Evolutionary conservation across 2,113 vertebrate genomes (phyloP).

Genomic region (Oxyura jamaicensis): DNA sequence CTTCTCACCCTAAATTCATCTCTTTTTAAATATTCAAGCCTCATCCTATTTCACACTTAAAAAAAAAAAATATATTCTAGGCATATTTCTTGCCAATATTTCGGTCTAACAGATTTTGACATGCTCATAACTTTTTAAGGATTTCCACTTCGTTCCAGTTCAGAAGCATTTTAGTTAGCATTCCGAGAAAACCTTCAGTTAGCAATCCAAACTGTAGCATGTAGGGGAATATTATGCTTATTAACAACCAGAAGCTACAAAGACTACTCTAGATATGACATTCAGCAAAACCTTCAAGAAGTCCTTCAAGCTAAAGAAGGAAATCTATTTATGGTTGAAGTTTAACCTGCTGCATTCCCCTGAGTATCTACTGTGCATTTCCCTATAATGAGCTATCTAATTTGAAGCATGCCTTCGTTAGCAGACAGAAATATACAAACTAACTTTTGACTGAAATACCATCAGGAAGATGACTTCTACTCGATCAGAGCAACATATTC

Average conservation of each 20-base stretch:
- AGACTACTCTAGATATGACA: conserved; percentile 7
- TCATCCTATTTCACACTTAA: not conserved
- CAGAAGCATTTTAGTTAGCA: not conserved
- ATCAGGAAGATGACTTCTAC: not conserved
- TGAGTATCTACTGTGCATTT: conserved; percentile 9
- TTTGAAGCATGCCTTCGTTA: conserved; percentile 9
- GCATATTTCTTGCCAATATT: not conserved
- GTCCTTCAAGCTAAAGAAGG: not conserved
- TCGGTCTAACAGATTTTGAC: not conserved
- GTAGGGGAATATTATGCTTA: not conserved
- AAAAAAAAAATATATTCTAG: too few relatives aligned
- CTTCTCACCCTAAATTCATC: not conserved
- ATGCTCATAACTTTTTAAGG: not conserved
- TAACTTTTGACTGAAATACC: not conserved
- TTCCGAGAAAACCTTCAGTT: not conserved
- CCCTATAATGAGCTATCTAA: conserved; percentile 16
- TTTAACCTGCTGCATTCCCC: conserved; percentile 44
- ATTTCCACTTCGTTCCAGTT: not conserved
- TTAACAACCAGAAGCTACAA: not conserved
- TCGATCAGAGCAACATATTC: not conserved
- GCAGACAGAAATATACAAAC: conserved; percentile 8
- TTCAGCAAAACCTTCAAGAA: conserved; percentile 46
- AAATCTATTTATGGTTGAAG: conserved; percentile 59
- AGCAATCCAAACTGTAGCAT: not conserved
- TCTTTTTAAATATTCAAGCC: not conserved